phyloP scores from a whole-genome alignment of 2,888 invertebrate genomes.

The Sphaerophoria taeniata region DNA sequence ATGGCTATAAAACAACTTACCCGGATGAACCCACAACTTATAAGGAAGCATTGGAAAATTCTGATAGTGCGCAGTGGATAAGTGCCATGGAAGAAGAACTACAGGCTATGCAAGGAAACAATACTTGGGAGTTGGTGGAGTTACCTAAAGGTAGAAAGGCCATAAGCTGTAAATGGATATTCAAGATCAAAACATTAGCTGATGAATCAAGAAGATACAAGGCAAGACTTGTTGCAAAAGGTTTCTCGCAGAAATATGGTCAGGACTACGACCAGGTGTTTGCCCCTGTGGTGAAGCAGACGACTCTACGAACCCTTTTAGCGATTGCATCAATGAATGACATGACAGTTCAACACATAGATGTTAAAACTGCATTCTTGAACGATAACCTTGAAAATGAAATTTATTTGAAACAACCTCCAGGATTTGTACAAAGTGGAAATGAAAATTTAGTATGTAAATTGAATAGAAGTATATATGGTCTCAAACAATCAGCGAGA shows the following conservation, averaged over 20 bases:
- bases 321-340: not conserved
- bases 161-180: not conserved
- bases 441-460: not conserved
- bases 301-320: not conserved
- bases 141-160: not conserved
- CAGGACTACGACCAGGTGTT: not conserved
- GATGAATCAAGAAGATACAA: too few relatives aligned
- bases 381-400: not conserved
- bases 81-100: not conserved
- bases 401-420: not conserved
- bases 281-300: not conserved
- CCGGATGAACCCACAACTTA: not conserved
- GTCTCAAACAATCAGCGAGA: not conserved
- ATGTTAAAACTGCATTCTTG: not conserved
- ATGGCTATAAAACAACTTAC: not conserved
- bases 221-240: too few relatives aligned
- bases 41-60: not conserved
- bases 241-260: too few relatives aligned
- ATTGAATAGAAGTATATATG: not conserved
- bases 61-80: conserved; percentile 1
- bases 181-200: not conserved
- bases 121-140: not conserved
- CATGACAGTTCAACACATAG: not conserved
- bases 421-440: not conserved
- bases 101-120: not conserved